Percentiles rank a stretch among this genome's conserved stretches.
Evolutionary conservation across 2,113 vertebrate genomes (phyloP).

Genomic region (Zosterops hypoxanthus): DNA sequence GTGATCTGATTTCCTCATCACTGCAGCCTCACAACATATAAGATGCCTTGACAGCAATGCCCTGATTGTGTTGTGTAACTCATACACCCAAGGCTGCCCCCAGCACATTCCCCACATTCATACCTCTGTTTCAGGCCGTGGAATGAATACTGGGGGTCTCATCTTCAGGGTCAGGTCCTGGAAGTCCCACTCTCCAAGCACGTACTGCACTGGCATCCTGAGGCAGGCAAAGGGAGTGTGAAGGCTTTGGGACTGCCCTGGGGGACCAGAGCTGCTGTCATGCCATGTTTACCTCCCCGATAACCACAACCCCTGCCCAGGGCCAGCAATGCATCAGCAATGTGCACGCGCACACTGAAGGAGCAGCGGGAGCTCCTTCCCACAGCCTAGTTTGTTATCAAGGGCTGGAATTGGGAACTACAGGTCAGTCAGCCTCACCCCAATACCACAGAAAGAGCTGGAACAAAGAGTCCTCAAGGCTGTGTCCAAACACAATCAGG

Average conservation of each 20-base stretch:
- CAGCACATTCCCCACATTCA: not conserved
- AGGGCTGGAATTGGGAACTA: not conserved
- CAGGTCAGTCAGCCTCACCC: not conserved
- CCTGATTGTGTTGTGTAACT: fast-evolving
- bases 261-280: not conserved
- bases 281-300: not conserved
- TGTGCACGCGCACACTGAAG: fast-evolving
- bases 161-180: slow-evolving; percentile 89
- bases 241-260: not conserved
- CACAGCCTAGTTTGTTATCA: not conserved
- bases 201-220: slow-evolving; percentile 95
- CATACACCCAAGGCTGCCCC: not conserved
- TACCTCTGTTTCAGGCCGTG: slow-evolving; percentile 96
- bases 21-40: not conserved
- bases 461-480: not conserved
- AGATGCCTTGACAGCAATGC: not conserved
- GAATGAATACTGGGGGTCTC: slow-evolving; percentile 94
- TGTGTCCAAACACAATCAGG: not conserved
- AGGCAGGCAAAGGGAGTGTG: not conserved
- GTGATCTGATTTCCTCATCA: not conserved
- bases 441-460: fast-evolving
- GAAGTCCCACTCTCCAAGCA: slow-evolving; percentile 98
- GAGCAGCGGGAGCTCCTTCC: not conserved
- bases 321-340: not conserved
- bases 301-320: not conserved